Percentiles rank a stretch among this genome's conserved stretches.
Evolutionary conservation across 2,888 invertebrate species (phyloP).

Genomic region (Drosophila falleni): DNA sequence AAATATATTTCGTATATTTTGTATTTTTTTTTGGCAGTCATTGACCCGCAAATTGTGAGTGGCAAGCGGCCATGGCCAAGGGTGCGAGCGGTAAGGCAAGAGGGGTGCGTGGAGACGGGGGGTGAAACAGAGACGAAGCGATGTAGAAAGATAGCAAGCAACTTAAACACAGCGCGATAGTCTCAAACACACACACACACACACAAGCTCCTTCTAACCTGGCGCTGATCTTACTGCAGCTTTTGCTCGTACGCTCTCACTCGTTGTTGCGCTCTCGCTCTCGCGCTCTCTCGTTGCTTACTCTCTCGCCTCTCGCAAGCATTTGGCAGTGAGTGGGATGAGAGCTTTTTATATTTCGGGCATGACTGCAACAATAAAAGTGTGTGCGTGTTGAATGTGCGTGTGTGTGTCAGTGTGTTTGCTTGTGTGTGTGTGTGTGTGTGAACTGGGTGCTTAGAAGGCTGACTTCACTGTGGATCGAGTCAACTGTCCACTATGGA

Average conservation of each 20-base stretch:
- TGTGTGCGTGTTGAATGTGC: conserved; percentile 1
- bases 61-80: conserved; percentile 33
- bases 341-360: conserved; percentile 39
- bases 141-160: conserved; percentile 80
- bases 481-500: not conserved
- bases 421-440: conserved; percentile 9
- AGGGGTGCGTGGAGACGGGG: conserved; percentile 16
- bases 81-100: conserved; percentile 35
- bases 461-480: conserved; percentile 23
- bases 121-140: conserved; percentile 31
- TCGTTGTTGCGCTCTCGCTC: not conserved
- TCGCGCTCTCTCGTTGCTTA: conserved; percentile 1
- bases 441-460: conserved; percentile 59
- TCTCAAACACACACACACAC: conserved; percentile 26
- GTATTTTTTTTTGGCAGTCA: conserved; percentile 70
- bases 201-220: conserved; percentile 57
- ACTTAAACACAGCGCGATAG: conserved; percentile 75
- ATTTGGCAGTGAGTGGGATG: conserved; percentile 38
- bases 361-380: conserved; percentile 26
- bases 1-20: conserved; percentile 41
- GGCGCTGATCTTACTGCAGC: conserved; percentile 54
- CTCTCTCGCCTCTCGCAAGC: conserved; percentile 27
- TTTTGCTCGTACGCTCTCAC: conserved; percentile 11
- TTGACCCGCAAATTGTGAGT: conserved; percentile 59
- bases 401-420: conserved; percentile 9